Conservation (phyloP, 2,113 vertebrate genomes). For the Lampris incognitus region DNA sequence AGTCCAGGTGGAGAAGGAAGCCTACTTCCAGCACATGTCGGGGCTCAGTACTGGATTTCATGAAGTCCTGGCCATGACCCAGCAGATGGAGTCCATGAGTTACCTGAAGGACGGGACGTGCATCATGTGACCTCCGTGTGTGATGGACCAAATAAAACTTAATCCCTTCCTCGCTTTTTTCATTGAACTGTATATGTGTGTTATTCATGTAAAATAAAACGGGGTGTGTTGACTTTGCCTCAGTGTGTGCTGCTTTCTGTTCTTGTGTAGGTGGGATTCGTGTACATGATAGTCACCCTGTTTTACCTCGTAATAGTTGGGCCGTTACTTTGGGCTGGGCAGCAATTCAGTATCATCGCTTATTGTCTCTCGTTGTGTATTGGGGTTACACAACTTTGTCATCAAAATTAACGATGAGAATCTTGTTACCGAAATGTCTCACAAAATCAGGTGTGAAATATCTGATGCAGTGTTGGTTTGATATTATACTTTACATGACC, state of each 20-base stretch:
- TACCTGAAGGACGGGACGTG: constrained; percentile 94
- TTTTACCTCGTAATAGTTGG: no score
- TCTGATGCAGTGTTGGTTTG: no score
- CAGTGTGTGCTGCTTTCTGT: neutral
- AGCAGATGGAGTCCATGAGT: constrained; percentile 95
- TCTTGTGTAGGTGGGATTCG: neutral
- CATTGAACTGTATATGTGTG: constrained; percentile 58
- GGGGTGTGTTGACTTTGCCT: constrained; percentile 67
- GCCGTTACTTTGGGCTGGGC: no score
- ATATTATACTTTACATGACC: no score
- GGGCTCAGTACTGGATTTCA: constrained; percentile 96
- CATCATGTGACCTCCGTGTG: constrained; percentile 87
- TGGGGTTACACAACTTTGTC: no score
- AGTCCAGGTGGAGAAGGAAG: constrained; percentile 98
- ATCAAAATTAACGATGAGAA: no score
- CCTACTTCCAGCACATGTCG: constrained; percentile 98
- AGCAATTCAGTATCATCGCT: no score
- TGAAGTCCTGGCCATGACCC: constrained; percentile 94
- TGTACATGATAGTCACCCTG: no score
- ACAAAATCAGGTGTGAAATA: no score
- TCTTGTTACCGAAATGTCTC: no score
- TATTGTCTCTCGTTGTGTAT: no score
- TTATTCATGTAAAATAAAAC: constrained; percentile 64
- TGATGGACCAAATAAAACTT: constrained; percentile 58
- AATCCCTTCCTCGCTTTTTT: constrained; percentile 26